Percentiles rank a stretch among this genome's conserved stretches.
Evolutionary conservation across 2,797 vertebrate species (phyloP).

Genomic region (Apogon hyalosoma): DNA sequence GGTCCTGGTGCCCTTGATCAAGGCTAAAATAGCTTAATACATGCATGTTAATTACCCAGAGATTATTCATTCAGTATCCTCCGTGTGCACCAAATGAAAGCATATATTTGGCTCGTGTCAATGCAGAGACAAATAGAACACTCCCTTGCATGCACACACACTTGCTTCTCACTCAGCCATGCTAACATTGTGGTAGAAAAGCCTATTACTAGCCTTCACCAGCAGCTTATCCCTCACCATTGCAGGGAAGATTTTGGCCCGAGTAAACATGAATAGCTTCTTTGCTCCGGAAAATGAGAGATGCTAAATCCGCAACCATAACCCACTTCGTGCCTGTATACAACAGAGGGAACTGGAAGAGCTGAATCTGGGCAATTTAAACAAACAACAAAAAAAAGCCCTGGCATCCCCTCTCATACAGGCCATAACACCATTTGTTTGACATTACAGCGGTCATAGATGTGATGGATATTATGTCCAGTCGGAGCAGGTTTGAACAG

Average conservation of each 20-base stretch:
- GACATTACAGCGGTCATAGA: constrained; percentile 46
- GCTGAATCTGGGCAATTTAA: constrained; percentile 41
- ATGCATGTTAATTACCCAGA: constrained; percentile 58
- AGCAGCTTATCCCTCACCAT: constrained; percentile 64
- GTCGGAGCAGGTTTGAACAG: constrained; percentile 33
- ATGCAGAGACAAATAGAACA: constrained; percentile 37
- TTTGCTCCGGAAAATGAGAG: constrained; percentile 58
- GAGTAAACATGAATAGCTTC: constrained; percentile 48
- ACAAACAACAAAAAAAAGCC: constrained; percentile 10
- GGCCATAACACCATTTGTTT: constrained; percentile 55
- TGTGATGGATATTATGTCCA: constrained; percentile 49
- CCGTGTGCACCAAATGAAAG: constrained; percentile 32
- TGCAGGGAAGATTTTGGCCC: constrained; percentile 49
- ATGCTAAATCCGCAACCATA: constrained; percentile 57
- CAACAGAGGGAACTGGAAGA: constrained; percentile 54
- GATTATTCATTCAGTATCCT: constrained; percentile 51
- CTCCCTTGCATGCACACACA: neutral
- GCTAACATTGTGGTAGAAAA: constrained; percentile 60
- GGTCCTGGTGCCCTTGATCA: constrained; percentile 50
- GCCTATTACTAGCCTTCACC: constrained; percentile 65
- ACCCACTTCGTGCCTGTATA: constrained; percentile 52
- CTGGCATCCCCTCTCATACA: constrained; percentile 29
- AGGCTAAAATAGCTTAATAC: constrained; percentile 38
- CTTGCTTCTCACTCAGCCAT: constrained; percentile 23
- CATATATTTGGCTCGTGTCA: constrained; percentile 44